Evolutionary conservation across 2,888 invertebrate genomes (phyloP).

Genomic region (Clanis bilineata): DNA sequence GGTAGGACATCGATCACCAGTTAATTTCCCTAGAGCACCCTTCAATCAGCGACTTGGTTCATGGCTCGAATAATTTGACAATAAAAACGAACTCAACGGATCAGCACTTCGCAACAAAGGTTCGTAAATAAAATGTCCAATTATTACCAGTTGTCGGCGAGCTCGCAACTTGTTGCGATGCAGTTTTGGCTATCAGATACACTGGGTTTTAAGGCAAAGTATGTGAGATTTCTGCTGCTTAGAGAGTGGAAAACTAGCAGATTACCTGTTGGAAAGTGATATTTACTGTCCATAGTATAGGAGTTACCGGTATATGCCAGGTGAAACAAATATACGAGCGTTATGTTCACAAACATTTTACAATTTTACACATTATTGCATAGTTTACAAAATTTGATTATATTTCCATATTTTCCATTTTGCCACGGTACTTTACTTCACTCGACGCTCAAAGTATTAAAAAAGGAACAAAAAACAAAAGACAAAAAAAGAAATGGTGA

Average conservation of each 20-base stretch:
- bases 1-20: neutral
- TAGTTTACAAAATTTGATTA: no score
- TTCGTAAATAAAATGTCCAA: constrained; percentile 37
- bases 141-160: constrained; percentile 25
- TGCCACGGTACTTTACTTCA: no score
- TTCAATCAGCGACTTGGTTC: neutral
- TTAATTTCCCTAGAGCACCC: neutral
- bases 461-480: no score
- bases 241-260: no score
- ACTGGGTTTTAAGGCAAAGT: constrained; percentile 25
- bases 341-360: no score
- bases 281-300: neutral
- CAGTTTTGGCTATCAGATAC: constrained; percentile 15
- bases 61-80: constrained; percentile 5
- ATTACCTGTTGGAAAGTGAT: neutral
- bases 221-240: constrained; percentile 9
- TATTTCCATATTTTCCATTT: no score
- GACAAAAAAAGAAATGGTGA: no score
- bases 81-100: constrained; percentile 10
- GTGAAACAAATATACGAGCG: no score
- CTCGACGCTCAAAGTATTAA: no score
- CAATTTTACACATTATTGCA: no score
- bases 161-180: constrained; percentile 33
- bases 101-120: constrained; percentile 24
- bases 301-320: no score